These are phyloP conservation scores for Archips crataeganus DNA, from an alignment of 2,888 invertebrate species.

Conservation along the genomic window DNA sequence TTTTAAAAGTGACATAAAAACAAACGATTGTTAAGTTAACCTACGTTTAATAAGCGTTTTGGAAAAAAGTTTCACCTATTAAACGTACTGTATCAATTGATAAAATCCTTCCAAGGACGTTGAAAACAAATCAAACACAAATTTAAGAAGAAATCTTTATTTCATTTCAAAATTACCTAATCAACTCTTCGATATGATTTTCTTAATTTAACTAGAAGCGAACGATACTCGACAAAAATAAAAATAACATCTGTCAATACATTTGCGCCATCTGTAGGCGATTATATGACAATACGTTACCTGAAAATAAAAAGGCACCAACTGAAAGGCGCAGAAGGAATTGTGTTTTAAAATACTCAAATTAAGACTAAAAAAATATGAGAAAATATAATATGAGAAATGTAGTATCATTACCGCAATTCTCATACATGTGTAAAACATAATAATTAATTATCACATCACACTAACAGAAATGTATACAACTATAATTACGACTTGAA, in stretches of 20 bases:
- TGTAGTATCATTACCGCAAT: no score
- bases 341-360: not conserved
- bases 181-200: constrained; percentile 81
- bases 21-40: no score
- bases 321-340: not conserved
- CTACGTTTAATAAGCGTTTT: no score
- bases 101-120: not conserved
- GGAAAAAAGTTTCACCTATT: no score
- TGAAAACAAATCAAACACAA: constrained; percentile 51
- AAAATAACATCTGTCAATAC: constrained; percentile 9
- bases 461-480: no score
- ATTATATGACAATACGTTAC: not conserved
- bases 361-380: no score
- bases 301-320: not conserved
- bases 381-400: no score
- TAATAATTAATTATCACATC: no score
- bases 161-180: constrained; percentile 80
- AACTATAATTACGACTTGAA: not conserved
- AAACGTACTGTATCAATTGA: no score
- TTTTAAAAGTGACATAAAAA: no score
- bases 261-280: not conserved
- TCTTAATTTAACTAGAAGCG: constrained; percentile 72
- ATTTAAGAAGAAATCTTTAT: constrained; percentile 77
- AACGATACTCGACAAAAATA: constrained; percentile 46
- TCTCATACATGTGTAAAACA: no score